These are phyloP conservation scores for Nothoprocta pentlandii DNA, from an alignment of 2,113 vertebrate genomes.

Conservation along the genomic window DNA sequence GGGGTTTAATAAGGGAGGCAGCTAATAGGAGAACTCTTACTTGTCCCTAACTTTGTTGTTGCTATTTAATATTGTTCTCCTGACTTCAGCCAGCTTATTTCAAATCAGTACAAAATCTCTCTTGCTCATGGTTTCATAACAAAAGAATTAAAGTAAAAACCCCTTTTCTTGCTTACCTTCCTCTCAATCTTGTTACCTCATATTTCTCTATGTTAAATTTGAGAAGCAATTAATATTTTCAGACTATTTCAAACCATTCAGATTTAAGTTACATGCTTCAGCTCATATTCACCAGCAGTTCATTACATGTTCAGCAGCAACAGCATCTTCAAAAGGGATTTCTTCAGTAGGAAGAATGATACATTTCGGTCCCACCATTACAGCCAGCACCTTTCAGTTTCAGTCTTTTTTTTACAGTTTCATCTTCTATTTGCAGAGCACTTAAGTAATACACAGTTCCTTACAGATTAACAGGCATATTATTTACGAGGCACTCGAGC, in stretches of 20 bases:
- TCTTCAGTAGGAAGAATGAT: background rate
- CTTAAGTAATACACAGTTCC: background rate
- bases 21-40: background rate
- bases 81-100: constrained; percentile 27
- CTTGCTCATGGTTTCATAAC: background rate
- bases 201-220: background rate
- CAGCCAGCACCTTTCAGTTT: background rate
- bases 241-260: background rate
- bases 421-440: background rate
- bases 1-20: constrained; percentile 21
- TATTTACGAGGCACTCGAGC: background rate
- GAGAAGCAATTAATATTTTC: background rate
- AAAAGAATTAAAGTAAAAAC: background rate
- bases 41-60: background rate
- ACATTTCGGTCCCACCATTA: background rate
- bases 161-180: background rate
- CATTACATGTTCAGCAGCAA: background rate
- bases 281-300: background rate
- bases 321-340: background rate
- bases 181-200: background rate
- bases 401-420: background rate
- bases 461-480: background rate
- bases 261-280: background rate
- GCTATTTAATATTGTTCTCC: constrained; percentile 19
- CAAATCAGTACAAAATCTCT: constrained; percentile 1